Evolutionary conservation across 2,888 invertebrate species (phyloP), one percentile per base, ranked within the genome.

Genomic region (Hypolimnas misippus): DNA sequence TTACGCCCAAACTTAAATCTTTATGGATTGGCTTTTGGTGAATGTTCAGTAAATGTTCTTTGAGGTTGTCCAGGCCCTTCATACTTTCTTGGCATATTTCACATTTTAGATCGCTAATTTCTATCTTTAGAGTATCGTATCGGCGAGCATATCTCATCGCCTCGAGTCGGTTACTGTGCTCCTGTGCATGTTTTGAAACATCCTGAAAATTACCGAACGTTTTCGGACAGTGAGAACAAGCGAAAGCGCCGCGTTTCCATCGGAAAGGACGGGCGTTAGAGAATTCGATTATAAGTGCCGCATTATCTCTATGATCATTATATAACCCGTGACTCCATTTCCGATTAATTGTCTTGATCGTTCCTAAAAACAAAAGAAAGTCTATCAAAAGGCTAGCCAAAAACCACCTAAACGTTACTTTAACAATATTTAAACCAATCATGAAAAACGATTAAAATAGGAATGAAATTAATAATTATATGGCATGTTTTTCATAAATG

Each of bases 271-370:
- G 82, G 29, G 77, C 82, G 75, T 87, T 91, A 35, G 90, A 89
- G 73, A 76, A 85, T 73, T 88, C 84, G 62, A 91, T 75, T 59
- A 91, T 83, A 62, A 86, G 75, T 40, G 82, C 84, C 55, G 90
- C 89, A 73, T 91, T 90, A 80, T 85, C 84, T 76, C 89, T 88
- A 72, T 84, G 84, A 81, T 90, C 87, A 70, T 85, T 77, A 81
- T 75, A 87, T 19, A 65, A 56, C 82, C 83, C 85, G 77, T 84
- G 83, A 71, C 74, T 79, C 73, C 83, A 78, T 77, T 77, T 87
- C 87, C 87, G 88, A 76, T 82, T 84, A 67, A 81, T 67, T 70
- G 75, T 79, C 75, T 69, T 71, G 73, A 76, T 77, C 75, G 73
- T 68, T 70, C 87, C 89, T 89, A 89, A 81, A 87, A 87, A 83